Conservation (phyloP, 2,888 invertebrate genomes). For the Harmothoe impar region DNA sequence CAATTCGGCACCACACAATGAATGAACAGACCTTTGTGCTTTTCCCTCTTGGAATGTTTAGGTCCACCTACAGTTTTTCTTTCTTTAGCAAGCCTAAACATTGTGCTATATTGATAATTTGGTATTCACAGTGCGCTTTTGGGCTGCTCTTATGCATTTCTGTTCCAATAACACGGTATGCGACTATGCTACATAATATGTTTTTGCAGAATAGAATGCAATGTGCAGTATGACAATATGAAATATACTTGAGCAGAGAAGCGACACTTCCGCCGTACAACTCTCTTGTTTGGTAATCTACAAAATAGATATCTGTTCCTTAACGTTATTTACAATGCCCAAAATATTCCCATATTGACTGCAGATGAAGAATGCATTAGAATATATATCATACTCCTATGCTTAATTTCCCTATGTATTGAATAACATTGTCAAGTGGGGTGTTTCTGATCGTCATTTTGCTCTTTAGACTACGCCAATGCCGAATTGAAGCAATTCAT, state of each 20-base stretch:
- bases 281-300: background rate
- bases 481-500: background rate
- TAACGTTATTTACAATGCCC: background rate
- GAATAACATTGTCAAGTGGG: background rate
- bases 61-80: no score
- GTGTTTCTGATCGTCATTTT: background rate
- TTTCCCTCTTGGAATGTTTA: no score
- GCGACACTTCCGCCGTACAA: background rate
- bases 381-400: background rate
- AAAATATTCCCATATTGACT: background rate
- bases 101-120: background rate
- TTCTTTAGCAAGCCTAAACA: no score
- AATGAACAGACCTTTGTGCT: no score
- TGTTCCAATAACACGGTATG: background rate
- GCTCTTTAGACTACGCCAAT: background rate
- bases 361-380: background rate
- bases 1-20: no score
- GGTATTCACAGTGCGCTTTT: slow-evolving; percentile 1
- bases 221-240: background rate
- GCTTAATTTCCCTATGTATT: background rate
- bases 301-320: background rate
- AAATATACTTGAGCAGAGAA: no score
- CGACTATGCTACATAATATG: background rate
- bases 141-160: background rate
- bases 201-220: background rate